Conservation (phyloP, 2,797 vertebrate species). For the Xenopus petersii region DNA sequence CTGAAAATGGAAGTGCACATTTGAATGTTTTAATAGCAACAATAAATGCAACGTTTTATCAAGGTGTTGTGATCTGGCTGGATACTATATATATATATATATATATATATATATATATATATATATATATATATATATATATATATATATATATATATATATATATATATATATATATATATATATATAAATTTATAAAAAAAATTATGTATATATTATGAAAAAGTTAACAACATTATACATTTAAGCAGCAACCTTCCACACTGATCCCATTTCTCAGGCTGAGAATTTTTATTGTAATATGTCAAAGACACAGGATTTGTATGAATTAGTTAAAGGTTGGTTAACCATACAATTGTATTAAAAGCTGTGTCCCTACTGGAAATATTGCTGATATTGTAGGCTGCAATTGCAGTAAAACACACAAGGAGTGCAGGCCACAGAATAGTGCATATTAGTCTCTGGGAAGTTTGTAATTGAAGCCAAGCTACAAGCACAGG, state of each 20-base stretch:
- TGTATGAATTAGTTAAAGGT: not conserved
- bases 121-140: not conserved
- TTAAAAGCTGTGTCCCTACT: constrained; percentile 38
- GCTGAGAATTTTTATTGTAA: constrained; percentile 13
- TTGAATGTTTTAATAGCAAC: no score
- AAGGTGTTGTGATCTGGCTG: no score
- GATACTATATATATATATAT: not conserved
- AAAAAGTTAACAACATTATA: no score
- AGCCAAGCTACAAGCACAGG: constrained; percentile 84
- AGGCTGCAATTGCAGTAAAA: constrained; percentile 52
- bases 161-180: no score
- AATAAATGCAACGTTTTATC: no score
- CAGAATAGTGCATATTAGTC: constrained; percentile 54
- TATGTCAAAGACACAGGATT: constrained; percentile 3
- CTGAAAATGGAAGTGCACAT: no score
- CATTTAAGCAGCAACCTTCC: constrained; percentile 28
- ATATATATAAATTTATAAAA: no score
- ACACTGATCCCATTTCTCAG: constrained; percentile 46
- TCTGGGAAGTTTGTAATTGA: constrained; percentile 63
- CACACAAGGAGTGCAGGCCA: constrained; percentile 55
- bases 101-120: not conserved
- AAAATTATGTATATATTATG: no score
- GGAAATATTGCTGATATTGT: constrained; percentile 27
- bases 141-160: not conserved
- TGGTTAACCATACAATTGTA: not conserved